Percentiles rank a stretch among this genome's conserved stretches.
Conservation (phyloP, 30 jellyfish, hydroid and myxozoan species). For the Calvadosia cruxmelitensis region DNA sequence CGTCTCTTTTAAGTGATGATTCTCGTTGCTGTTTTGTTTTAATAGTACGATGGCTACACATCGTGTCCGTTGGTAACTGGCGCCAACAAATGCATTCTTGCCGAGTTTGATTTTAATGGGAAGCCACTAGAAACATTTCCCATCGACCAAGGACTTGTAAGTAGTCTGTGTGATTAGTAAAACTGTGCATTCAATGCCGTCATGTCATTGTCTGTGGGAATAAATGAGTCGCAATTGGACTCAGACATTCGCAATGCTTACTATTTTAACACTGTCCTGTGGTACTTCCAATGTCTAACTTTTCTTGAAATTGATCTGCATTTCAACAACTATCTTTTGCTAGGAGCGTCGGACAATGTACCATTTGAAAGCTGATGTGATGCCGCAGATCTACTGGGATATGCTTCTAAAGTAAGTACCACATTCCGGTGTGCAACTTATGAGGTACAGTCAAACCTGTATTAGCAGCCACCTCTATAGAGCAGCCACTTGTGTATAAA, state of each 20-base stretch:
- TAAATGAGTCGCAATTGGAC: no score
- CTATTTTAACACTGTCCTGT: no score
- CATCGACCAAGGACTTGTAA: slow-evolving; percentile 73
- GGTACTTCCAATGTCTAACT: no score
- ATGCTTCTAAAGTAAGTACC: slow-evolving; percentile 37
- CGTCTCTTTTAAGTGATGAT: no score
- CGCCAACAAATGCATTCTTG: slow-evolving; percentile 55
- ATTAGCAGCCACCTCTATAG: no score
- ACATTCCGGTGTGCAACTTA: neutral
- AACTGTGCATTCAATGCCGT: no score
- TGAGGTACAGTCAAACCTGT: no score
- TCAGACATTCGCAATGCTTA: no score
- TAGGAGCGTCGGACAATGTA: slow-evolving; percentile 66
- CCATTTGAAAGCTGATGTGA: slow-evolving; percentile 56
- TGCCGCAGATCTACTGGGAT: slow-evolving; percentile 82
- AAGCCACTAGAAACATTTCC: slow-evolving; percentile 87
- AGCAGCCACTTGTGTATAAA: no score
- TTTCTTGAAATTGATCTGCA: no score
- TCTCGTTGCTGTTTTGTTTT: neutral
- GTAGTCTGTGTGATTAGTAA: neutral
- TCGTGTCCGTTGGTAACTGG: slow-evolving; percentile 86
- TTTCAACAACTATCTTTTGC: slow-evolving; percentile 1
- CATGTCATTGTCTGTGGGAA: no score
- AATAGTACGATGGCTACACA: slow-evolving; percentile 78
- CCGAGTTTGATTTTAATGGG: slow-evolving; percentile 66